These are phyloP conservation scores for Caradrina clavipalpis DNA, from an alignment of 2,888 invertebrate species.

Conservation along the genomic window DNA sequence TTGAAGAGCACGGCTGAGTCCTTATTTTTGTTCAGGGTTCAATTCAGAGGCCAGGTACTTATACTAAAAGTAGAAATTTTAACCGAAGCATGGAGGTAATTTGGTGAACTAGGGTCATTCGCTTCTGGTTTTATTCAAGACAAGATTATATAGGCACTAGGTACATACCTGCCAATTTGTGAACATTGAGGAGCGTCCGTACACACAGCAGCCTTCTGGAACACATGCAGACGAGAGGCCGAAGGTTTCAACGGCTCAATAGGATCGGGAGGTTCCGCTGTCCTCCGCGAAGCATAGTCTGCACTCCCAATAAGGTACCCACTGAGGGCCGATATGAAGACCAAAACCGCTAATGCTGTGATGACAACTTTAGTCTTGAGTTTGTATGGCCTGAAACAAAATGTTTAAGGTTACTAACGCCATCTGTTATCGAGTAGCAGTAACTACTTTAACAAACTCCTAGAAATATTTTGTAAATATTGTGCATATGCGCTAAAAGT, in stretches of 20 bases:
- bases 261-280: constrained; percentile 92
- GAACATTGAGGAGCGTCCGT: constrained; percentile 95
- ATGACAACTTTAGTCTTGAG: constrained; percentile 79
- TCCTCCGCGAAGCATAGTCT: constrained; percentile 71
- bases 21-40: background rate
- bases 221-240: constrained; percentile 92
- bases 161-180: constrained; percentile 93
- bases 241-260: constrained; percentile 92
- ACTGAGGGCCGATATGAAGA: constrained; percentile 79
- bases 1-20: background rate
- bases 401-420: constrained; percentile 52
- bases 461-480: constrained; percentile 22
- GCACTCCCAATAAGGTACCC: constrained; percentile 79
- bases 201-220: constrained; percentile 94
- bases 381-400: constrained; percentile 81
- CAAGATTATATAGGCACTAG: background rate
- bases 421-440: constrained; percentile 68
- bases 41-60: background rate
- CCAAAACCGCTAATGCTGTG: constrained; percentile 71
- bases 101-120: background rate
- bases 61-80: background rate
- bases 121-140: background rate
- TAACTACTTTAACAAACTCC: background rate
- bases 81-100: background rate
- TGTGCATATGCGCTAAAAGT: background rate